These are phyloP conservation scores for Drosophila nigritarsus DNA, from an alignment of 2,888 invertebrate genomes.

Conservation along the genomic window DNA sequence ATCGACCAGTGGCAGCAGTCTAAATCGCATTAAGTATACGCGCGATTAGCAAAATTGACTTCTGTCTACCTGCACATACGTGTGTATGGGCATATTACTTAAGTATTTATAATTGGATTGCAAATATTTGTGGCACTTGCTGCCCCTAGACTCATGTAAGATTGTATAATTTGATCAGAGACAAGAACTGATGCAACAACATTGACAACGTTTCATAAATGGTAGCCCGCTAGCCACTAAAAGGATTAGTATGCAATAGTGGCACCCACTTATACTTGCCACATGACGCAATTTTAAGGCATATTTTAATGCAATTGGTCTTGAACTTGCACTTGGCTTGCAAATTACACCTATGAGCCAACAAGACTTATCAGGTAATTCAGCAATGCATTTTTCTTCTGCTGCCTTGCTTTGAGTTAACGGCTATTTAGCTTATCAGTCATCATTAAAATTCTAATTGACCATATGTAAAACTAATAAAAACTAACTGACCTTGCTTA, in stretches of 20 bases:
- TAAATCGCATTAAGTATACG: conserved; percentile 60
- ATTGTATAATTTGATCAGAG: conserved; percentile 56
- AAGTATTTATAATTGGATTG: conserved; percentile 67
- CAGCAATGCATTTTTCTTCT: background rate
- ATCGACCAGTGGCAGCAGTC: conserved; percentile 38
- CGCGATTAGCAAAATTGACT: conserved; percentile 28
- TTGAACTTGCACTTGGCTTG: conserved; percentile 74
- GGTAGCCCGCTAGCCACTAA: conserved; percentile 37
- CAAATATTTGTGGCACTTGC: conserved; percentile 45
- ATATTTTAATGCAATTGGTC: conserved; percentile 39
- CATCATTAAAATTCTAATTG: conserved; percentile 5
- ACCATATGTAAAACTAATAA: conserved; percentile 4
- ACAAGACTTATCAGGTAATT: conserved; percentile 12
- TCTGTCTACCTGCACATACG: conserved; percentile 7
- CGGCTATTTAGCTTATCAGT: conserved; percentile 15
- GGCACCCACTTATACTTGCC: conserved; percentile 16
- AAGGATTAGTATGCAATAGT: conserved; percentile 52
- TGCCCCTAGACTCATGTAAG: background rate
- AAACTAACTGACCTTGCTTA: conserved; percentile 7
- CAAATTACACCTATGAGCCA: conserved; percentile 21
- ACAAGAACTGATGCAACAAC: conserved; percentile 55
- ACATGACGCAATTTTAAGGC: conserved; percentile 22
- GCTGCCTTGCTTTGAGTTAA: conserved; percentile 1
- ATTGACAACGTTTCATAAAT: conserved; percentile 26
- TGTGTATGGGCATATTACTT: background rate